Base-by-base conservation (phyloP, 2,888 invertebrate species). In the Falcaria lacertinaria region DNA sequence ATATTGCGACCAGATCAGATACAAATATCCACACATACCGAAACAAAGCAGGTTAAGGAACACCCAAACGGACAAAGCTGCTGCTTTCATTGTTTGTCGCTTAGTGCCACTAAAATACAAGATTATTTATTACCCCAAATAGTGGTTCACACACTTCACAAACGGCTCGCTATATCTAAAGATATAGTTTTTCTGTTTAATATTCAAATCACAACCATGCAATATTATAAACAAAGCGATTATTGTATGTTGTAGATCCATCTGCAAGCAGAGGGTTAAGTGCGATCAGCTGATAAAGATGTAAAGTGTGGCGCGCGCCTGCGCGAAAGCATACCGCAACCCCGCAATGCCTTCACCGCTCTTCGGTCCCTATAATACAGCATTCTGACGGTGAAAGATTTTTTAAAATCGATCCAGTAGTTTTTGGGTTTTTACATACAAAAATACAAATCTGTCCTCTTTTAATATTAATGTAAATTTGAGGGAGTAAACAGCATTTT, bases 21-120 rank as follows among this genome's bases (percentile, higher is more conserved):
- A 94, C 55, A 93, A 90, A 64, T 94, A 94, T 33, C 93, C 93
- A 56, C 93, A 92, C 92, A 94, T 93, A 8, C 93, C 94, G 60
- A 94, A 91, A 61, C 93, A 91, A 17, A 94, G 85, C 37, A 94
- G 85, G 72, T 93, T 93, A 52, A 94, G 91, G 68, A 94, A 94
- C 57, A 94, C 90, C 93, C 93, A 94, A 60, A 93, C 92, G 32
- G 92, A 91, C 62, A 93, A 90, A 2, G 92, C 93, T 11, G 93
- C 88, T 14, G 92, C 91, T 73, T 90, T 91, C 93, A 93, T 93
- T 57, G 67, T 82, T 44, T 15, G 15, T 34, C 15, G 15, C 44
- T 45, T 15, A 36, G 34, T 39, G 11, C 13, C 5, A n/a, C n/a
- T n/a, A n/a, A n/a, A n/a, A n/a, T n/a, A n/a, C n/a, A n/a, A n/a